Conservation (phyloP, 2,113 vertebrate species). For the Macroglossus sobrinus region DNA sequence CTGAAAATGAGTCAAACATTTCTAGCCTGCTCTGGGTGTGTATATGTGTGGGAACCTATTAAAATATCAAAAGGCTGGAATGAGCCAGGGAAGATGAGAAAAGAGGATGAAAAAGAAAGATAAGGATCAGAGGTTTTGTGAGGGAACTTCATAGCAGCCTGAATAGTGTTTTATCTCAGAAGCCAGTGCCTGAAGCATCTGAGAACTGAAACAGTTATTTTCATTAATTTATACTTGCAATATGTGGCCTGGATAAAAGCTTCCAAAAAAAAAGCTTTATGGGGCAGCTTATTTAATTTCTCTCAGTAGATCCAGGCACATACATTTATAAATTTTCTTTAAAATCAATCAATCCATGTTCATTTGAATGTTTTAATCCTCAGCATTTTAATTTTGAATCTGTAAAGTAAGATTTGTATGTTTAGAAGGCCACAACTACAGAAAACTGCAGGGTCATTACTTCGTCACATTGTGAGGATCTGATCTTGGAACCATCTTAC, state of each 20-base stretch:
- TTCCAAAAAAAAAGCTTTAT: neutral
- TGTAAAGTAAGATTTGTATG: neutral
- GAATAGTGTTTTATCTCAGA: neutral
- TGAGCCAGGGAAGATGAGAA: neutral
- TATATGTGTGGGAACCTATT: constrained; percentile 36
- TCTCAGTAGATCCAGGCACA: neutral
- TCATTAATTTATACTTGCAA: neutral
- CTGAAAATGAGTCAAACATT: neutral
- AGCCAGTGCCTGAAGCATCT: neutral
- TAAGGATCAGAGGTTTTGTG: neutral
- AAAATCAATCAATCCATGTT: neutral
- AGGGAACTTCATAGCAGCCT: rapidly evolving
- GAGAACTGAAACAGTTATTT: neutral
- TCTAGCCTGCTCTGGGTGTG: constrained; percentile 32
- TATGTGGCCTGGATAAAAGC: neutral
- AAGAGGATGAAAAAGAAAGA: neutral
- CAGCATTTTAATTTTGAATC: neutral
- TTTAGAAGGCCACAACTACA: neutral
- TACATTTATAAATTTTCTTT: neutral
- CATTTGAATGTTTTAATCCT: neutral
- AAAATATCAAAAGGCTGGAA: neutral
- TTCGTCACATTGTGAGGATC: neutral
- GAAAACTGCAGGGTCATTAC: neutral
- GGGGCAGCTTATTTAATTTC: neutral
- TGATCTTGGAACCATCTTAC: neutral